phyloP scores from a whole-genome alignment of 2,888 invertebrate genomes.

The Sesia bembeciformis region DNA sequence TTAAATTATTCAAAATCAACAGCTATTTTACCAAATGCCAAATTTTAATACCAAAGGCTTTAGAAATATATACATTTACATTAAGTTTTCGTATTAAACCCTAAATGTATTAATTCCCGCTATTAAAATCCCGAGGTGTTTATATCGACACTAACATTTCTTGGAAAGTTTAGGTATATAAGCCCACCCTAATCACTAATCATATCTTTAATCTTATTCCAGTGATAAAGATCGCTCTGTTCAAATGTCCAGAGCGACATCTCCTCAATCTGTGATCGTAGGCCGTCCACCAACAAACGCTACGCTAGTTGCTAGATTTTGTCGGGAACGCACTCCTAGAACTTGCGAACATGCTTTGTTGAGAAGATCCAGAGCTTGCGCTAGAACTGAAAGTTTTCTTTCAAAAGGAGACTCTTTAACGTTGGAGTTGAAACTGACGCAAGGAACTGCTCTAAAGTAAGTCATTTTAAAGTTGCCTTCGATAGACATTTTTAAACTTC shows the following conservation, averaged over 20 bases:
- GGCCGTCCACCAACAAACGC: slow-evolving; percentile 80
- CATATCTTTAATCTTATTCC: slow-evolving; percentile 12
- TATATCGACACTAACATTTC: no score
- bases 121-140: no score
- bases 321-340: slow-evolving; percentile 85
- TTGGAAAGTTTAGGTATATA: no score
- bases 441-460: slow-evolving; percentile 89
- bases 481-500: not conserved
- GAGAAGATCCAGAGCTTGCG: slow-evolving; percentile 81
- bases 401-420: slow-evolving; percentile 88
- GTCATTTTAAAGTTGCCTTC: slow-evolving; percentile 17
- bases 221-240: slow-evolving; percentile 67
- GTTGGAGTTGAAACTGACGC: slow-evolving; percentile 84
- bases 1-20: no score
- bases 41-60: no score
- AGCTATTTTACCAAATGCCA: no score
- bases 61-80: no score
- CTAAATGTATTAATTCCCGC: no score
- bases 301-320: slow-evolving; percentile 86
- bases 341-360: slow-evolving; percentile 89
- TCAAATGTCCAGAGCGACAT: slow-evolving; percentile 65
- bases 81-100: no score
- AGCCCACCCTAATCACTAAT: no score
- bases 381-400: slow-evolving; percentile 86
- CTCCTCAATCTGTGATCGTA: slow-evolving; percentile 61